Evolutionary conservation across 1,140 invertebrate genomes (phyloP).

Genomic region (Nymphalis io): DNA sequence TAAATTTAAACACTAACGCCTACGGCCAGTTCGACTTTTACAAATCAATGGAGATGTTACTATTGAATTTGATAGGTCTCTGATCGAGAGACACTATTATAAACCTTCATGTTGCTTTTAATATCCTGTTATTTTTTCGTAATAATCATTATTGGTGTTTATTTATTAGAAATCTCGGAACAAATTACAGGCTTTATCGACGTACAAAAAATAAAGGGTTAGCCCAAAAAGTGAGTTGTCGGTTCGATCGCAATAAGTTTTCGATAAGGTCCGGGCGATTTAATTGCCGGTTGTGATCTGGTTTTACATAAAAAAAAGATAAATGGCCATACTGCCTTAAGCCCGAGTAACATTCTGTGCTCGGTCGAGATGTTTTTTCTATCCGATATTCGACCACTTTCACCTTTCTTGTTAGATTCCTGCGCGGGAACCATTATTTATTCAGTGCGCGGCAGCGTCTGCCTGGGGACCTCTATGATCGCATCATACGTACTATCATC

Average conservation of each 20-base stretch:
- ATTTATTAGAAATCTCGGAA: constrained; percentile 77
- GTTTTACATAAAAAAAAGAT: constrained; percentile 79
- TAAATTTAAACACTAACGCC: constrained; percentile 65
- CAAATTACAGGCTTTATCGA: constrained; percentile 79
- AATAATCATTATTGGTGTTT: constrained; percentile 81
- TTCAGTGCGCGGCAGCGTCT: constrained; percentile 56
- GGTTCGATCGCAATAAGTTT: constrained; percentile 79
- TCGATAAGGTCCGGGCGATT: constrained; percentile 79
- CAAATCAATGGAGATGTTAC: constrained; percentile 77
- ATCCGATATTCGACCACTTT: constrained; percentile 68
- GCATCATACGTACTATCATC: constrained; percentile 67
- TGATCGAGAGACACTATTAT: constrained; percentile 60
- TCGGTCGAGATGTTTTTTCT: constrained; percentile 67
- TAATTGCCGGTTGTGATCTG: constrained; percentile 80
- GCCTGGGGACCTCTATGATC: constrained; percentile 61
- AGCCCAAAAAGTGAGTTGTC: constrained; percentile 79
- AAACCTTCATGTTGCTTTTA: constrained; percentile 64
- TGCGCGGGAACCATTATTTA: constrained; percentile 61
- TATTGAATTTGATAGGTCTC: constrained; percentile 62
- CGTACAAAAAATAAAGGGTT: constrained; percentile 76
- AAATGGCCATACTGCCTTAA: constrained; percentile 72
- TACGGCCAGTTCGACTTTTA: constrained; percentile 66
- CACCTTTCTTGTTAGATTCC: constrained; percentile 67
- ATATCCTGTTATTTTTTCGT: constrained; percentile 80
- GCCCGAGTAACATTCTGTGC: constrained; percentile 67